Conservation (phyloP, 1,140 invertebrate species). For the Meloidogyne hapla region DNA sequence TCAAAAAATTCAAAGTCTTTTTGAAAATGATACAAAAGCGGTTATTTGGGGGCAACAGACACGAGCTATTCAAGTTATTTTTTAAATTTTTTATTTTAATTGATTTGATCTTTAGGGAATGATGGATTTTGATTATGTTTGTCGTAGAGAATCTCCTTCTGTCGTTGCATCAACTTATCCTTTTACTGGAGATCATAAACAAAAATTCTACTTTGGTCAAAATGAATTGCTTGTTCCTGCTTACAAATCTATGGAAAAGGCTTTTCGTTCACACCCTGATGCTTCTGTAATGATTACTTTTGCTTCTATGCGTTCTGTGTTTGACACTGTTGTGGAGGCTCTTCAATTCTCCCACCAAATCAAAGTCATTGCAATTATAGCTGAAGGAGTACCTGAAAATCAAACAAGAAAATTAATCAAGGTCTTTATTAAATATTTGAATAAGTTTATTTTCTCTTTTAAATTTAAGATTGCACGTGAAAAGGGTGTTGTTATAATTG, state of each 20-base stretch:
- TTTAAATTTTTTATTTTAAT: conserved; percentile 31
- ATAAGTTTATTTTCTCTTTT: background rate
- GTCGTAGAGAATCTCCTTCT: conserved; percentile 77
- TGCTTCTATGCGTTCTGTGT: conserved; percentile 93
- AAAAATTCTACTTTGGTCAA: conserved; percentile 99
- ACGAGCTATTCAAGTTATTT: conserved; percentile 78
- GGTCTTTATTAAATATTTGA: conserved; percentile 24
- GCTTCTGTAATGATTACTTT: conserved; percentile 97
- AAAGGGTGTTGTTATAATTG: conserved; percentile 82
- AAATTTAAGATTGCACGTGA: conserved; percentile 71
- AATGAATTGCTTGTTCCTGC: conserved; percentile 93
- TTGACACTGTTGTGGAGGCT: conserved; percentile 91
- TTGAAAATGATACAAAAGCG: conserved; percentile 81
- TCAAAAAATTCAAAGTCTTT: conserved; percentile 67
- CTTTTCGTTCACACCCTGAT: conserved; percentile 89
- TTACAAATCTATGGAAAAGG: conserved; percentile 94
- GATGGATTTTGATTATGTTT: conserved; percentile 99
- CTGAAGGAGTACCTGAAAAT: conserved; percentile 92
- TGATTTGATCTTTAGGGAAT: conserved; percentile 70
- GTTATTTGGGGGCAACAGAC: conserved; percentile 99
- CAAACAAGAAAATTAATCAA: conserved; percentile 91
- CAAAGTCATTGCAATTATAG: conserved; percentile 94
- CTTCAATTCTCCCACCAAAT: conserved; percentile 82
- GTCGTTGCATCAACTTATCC: conserved; percentile 96
- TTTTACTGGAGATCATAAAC: conserved; percentile 96